phyloP scores from a whole-genome alignment of 1,140 invertebrate genomes.

The Cotesia glomerata region DNA sequence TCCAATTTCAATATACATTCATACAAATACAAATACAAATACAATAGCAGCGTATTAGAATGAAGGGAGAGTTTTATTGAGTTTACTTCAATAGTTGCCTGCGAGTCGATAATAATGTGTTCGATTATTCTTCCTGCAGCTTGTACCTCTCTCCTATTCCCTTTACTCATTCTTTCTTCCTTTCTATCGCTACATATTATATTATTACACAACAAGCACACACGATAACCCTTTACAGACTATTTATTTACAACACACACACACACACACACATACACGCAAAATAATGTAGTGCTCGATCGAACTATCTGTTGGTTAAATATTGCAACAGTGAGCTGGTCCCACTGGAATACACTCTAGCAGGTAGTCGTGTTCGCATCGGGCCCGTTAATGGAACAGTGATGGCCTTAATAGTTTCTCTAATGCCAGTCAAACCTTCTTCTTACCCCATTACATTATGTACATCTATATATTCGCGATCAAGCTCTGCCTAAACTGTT shows the following conservation, averaged over 20 bases:
- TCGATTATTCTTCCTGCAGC: too few species aligned
- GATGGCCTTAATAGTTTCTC: slow-evolving; percentile 12
- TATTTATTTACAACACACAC: slow-evolving; percentile 3
- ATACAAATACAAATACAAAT: not conserved
- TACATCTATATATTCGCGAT: not conserved
- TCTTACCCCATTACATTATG: not conserved
- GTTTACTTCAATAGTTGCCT: too few species aligned
- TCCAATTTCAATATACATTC: not conserved
- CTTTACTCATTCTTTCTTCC: too few species aligned
- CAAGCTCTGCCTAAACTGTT: not conserved
- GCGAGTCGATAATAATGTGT: not conserved
- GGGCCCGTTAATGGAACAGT: slow-evolving; percentile 8
- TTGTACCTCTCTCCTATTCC: too few species aligned
- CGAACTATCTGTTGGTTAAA: not conserved
- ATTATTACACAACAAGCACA: too few species aligned
- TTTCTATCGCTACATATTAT: too few species aligned
- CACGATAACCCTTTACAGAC: too few species aligned
- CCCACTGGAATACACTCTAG: not conserved
- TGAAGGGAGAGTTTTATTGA: slow-evolving; percentile 2
- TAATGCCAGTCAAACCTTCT: slow-evolving; percentile 11
- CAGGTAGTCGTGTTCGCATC: not conserved
- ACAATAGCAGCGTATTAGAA: too few species aligned
- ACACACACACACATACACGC: not conserved
- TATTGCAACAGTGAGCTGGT: slow-evolving; percentile 3
- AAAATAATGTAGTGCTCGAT: not conserved